Conservation (phyloP, 2,888 invertebrate genomes). For the Rugalucina vietnamica region DNA sequence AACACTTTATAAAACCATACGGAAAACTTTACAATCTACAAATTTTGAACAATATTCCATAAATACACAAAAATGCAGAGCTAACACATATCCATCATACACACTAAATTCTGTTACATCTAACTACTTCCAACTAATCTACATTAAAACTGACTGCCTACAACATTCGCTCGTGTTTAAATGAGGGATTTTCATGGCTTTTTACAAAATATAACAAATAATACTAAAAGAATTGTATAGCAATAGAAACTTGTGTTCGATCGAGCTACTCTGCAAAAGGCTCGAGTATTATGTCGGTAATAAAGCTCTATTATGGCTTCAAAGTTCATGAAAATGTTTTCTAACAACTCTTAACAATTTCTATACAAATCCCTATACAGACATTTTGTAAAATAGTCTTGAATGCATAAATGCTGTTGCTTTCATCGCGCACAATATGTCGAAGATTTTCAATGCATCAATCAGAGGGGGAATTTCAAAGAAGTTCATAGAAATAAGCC, state of each 20-base stretch:
- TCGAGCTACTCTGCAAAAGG: background rate
- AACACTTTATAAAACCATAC: too few relatives aligned
- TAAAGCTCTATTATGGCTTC: slow-evolving; percentile 21
- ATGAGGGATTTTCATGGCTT: slow-evolving; percentile 8
- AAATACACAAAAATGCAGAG: too few relatives aligned
- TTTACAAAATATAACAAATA: slow-evolving; percentile 14
- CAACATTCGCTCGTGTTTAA: slow-evolving; percentile 1
- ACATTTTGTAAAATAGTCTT: background rate
- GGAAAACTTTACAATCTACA: too few relatives aligned
- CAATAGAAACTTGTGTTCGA: slow-evolving; percentile 20
- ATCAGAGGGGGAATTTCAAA: background rate
- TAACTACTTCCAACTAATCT: background rate
- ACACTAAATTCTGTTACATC: too few relatives aligned
- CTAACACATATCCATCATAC: too few relatives aligned
- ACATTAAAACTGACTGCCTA: background rate
- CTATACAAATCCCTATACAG: slow-evolving; percentile 13
- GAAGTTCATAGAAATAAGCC: background rate
- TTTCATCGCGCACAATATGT: background rate
- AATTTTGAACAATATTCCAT: too few relatives aligned
- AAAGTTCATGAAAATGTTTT: slow-evolving; percentile 17
- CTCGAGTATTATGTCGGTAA: slow-evolving; percentile 6
- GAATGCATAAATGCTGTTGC: background rate
- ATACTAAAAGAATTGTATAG: slow-evolving; percentile 11
- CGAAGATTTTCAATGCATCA: background rate
- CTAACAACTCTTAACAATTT: slow-evolving; percentile 7